phyloP scores from a whole-genome alignment of 2,113 vertebrate genomes.

The Strix aluco region DNA sequence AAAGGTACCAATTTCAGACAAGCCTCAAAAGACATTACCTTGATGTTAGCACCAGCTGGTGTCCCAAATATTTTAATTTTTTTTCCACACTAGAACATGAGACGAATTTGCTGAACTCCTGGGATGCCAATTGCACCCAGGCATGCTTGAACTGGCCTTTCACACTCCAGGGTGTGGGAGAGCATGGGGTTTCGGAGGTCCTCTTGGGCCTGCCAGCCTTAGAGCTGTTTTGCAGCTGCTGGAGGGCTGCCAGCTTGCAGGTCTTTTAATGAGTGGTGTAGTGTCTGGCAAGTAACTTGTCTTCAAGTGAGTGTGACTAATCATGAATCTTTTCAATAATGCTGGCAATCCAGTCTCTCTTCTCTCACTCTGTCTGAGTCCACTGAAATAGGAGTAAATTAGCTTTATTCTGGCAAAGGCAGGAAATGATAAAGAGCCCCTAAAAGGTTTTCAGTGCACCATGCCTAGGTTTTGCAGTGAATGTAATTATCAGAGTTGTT shows the following conservation, averaged over 20 bases:
- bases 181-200: background rate
- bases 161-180: background rate
- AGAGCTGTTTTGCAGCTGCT: conserved; percentile 50
- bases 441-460: conserved; percentile 61
- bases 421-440: conserved; percentile 69
- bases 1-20: background rate
- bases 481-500: conserved; percentile 62
- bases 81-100: background rate
- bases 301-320: conserved; percentile 77
- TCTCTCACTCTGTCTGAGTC: conserved; percentile 33
- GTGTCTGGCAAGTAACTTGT: conserved; percentile 65
- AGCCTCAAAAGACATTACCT: background rate
- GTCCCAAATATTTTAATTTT: background rate
- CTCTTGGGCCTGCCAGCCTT: conserved; percentile 30
- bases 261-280: conserved; percentile 73
- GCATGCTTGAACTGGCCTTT: conserved; percentile 59
- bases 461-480: conserved; percentile 55
- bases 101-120: conserved; percentile 13
- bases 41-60: background rate
- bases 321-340: conserved; percentile 76
- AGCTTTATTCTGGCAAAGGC: conserved; percentile 69
- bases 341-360: conserved; percentile 65
- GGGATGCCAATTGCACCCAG: conserved; percentile 32
- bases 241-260: conserved; percentile 61
- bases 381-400: conserved; percentile 74